Base-by-base conservation (phyloP, 2,797 vertebrate genomes). In the Chiroxiphia lanceolata region DNA sequence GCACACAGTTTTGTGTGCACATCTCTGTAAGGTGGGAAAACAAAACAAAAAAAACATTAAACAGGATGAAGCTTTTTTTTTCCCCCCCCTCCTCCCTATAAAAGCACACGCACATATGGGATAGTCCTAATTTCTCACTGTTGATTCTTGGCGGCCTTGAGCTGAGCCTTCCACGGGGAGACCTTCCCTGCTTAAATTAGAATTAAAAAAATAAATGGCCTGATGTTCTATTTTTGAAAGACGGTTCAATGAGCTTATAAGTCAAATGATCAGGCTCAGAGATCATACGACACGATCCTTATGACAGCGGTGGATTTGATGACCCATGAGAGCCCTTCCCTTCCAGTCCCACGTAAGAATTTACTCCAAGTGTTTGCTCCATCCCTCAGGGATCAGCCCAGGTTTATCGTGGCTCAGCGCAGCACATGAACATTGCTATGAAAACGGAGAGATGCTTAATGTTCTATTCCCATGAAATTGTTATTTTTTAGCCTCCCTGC, bases 261-360 rank as follows among this genome's bases (percentile, higher is more conserved):
- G 40, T 88, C 83, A 93, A 93, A 81, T 45, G 83, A 88, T 90
- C 90, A 81, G 95, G 94, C 86, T 81, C 83, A 77, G 75, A 82
- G 74, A 94, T 92, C 76, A 61, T 33, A 83, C 6, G 0, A 61
- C 51, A 33, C 13, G 19, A 77, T 69, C 87, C 71, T 90, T 83
- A 68, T 38, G 53, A 91, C 11, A 64, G 54, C 34, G 61, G 31
- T 63, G 85, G 77, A 91, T 84, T 47, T 90, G 83, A 78, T 59
- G 65, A 81, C 31, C 72, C 59, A 26, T 3, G 33, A 77, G 29
- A 36, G 42, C 11, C 21, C 85, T 90, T 6, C 65, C 42, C 54
- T 42, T 72, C 63, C n/a, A 61, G 48, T 27, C 57, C 79, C 53
- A 48, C 50, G 0, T 5, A 33, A 38, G 47, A 22, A 40, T 65